A percentile compares a stretch with the other conserved stretches of the same genome.
phyloP scores from a whole-genome alignment of 2,888 invertebrate species.

The Rapana venosa region DNA sequence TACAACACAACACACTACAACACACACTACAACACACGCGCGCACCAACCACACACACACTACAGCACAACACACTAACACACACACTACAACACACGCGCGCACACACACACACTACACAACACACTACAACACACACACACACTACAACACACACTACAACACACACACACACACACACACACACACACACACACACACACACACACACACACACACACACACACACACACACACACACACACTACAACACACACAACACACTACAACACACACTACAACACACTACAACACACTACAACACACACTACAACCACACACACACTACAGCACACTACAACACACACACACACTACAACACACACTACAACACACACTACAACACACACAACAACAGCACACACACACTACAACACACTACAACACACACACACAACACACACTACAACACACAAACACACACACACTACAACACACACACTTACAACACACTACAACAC shows the following conservation, averaged over 20 bases:
- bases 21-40: background rate
- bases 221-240: background rate
- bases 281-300: background rate
- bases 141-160: too few species aligned
- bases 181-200: background rate
- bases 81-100: background rate
- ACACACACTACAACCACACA: background rate
- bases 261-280: background rate
- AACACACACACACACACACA: background rate
- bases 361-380: background rate
- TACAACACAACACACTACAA: background rate
- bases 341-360: background rate
- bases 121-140: constrained; percentile 3
- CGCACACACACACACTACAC: background rate
- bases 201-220: background rate
- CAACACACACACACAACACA: too few species aligned
- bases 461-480: too few species aligned
- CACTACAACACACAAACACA: too few species aligned
- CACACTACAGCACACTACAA: background rate
- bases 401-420: too few species aligned
- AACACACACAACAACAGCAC: too few species aligned
- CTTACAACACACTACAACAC: too few species aligned
- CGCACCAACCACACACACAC: too few species aligned
- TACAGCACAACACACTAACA: too few species aligned
- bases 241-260: background rate